phyloP scores from a whole-genome alignment of 2,888 invertebrate genomes.

The Dioctria rufipes region DNA sequence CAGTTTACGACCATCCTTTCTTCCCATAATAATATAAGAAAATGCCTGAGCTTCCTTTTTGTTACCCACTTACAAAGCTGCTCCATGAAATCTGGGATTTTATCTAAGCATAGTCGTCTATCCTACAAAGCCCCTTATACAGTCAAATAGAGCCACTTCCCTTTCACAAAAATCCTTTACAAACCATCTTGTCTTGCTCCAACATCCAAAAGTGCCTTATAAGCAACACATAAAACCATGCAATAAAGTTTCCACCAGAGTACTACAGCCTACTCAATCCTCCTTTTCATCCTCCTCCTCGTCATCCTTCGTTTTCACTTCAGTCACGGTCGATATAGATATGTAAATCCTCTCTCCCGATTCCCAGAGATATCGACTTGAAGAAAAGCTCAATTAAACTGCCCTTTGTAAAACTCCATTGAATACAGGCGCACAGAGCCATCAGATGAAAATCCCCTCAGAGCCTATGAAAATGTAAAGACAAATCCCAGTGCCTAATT shows the following conservation, averaged over 20 bases:
- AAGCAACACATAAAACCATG: conserved; percentile 47
- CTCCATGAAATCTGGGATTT: no score
- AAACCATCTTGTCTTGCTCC: conserved; percentile 28
- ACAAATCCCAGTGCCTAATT: conserved; percentile 52
- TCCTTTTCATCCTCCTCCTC: no score
- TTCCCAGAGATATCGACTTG: conserved; percentile 35
- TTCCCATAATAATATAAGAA: no score
- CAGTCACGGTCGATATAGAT: no score
- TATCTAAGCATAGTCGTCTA: no score
- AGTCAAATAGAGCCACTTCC: conserved; percentile 45
- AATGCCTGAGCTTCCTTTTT: no score
- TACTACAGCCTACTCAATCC: not conserved
- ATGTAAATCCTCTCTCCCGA: not conserved
- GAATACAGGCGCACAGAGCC: not conserved
- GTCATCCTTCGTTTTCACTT: no score
- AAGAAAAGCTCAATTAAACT: conserved; percentile 48
- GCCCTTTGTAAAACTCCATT: conserved; percentile 35
- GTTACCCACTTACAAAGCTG: no score
- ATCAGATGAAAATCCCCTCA: conserved; percentile 34
- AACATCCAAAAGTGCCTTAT: conserved; percentile 35
- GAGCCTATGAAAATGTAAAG: conserved; percentile 49
- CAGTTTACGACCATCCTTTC: no score
- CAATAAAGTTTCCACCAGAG: conserved; percentile 31
- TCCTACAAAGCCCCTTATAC: conserved; percentile 16
- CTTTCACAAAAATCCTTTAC: conserved; percentile 38